Conservation (phyloP, 2,113 vertebrate genomes). For the Sitta europaea region DNA sequence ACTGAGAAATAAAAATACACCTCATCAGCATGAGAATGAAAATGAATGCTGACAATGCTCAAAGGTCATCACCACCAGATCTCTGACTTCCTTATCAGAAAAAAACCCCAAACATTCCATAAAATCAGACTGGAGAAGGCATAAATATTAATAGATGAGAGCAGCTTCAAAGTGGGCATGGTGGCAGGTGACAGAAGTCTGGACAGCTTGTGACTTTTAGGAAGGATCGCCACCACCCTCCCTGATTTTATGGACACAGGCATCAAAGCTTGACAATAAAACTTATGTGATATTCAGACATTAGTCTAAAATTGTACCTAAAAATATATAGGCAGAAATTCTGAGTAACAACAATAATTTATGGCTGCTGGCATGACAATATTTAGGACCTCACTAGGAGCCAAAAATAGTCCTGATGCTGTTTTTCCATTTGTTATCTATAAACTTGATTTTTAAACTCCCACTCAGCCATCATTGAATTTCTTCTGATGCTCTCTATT, state of each 20-base stretch:
- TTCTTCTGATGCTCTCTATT: neutral
- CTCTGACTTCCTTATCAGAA: slow-evolving; percentile 40
- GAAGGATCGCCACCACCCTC: neutral
- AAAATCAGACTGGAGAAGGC: neutral
- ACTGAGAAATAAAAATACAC: slow-evolving; percentile 37
- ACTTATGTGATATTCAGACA: slow-evolving; percentile 59
- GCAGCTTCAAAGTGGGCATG: neutral
- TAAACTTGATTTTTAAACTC: neutral
- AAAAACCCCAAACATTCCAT: neutral
- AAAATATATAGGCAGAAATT: neutral
- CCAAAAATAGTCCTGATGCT: neutral
- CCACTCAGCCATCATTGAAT: neutral
- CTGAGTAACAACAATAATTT: neutral
- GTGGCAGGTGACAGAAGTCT: slow-evolving; percentile 49
- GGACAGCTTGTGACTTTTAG: slow-evolving; percentile 43
- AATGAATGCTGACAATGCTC: slow-evolving; percentile 33
- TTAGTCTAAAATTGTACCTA: neutral
- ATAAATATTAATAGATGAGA: slow-evolving; percentile 72
- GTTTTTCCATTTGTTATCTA: neutral
- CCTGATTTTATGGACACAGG: slow-evolving; percentile 59
- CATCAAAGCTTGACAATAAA: slow-evolving; percentile 66
- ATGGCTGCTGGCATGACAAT: neutral
- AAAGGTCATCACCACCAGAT: slow-evolving; percentile 67
- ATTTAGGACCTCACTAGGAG: neutral
- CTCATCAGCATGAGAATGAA: slow-evolving; percentile 71